phyloP scores from a whole-genome alignment of 2,888 invertebrate genomes.

The Spilosoma lubricipeda region DNA sequence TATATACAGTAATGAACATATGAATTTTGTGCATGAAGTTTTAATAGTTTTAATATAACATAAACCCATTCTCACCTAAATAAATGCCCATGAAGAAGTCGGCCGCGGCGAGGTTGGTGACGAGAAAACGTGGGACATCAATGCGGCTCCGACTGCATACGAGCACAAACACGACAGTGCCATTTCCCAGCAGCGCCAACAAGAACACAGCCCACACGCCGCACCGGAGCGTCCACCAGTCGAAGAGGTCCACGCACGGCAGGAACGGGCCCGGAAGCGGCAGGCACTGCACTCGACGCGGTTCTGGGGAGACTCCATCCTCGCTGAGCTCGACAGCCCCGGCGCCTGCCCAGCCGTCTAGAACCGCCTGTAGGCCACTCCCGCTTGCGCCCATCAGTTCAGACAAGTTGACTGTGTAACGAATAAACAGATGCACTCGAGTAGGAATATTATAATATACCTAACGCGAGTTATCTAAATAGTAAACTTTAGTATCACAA shows the following conservation, averaged over 20 bases:
- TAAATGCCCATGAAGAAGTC: slow-evolving; percentile 99
- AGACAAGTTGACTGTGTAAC: slow-evolving; percentile 68
- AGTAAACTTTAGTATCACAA: background rate
- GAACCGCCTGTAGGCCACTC: slow-evolving; percentile 56
- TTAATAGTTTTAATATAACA: background rate
- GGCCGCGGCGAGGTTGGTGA: slow-evolving; percentile 98
- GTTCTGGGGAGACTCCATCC: slow-evolving; percentile 49
- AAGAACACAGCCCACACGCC: slow-evolving; percentile 99
- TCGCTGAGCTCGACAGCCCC: slow-evolving; percentile 49
- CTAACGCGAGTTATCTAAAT: background rate
- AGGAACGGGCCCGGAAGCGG: slow-evolving; percentile 97
- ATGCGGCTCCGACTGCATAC: slow-evolving; percentile 96
- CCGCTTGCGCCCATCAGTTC: slow-evolving; percentile 55
- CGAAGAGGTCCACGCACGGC: slow-evolving; percentile 98
- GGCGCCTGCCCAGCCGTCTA: slow-evolving; percentile 55
- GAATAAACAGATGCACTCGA: background rate
- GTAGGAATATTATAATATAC: background rate
- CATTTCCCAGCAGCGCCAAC: slow-evolving; percentile 97
- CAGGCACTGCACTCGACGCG: slow-evolving; percentile 89
- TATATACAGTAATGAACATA: background rate
- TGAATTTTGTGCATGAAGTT: background rate
- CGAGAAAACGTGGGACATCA: slow-evolving; percentile 98
- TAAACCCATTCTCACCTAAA: slow-evolving; percentile 85
- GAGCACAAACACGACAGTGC: slow-evolving; percentile 97
- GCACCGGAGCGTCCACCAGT: slow-evolving; percentile 98